phyloP scores from a whole-genome alignment of 2,113 vertebrate species.

The Leptobrachium leishanense region DNA sequence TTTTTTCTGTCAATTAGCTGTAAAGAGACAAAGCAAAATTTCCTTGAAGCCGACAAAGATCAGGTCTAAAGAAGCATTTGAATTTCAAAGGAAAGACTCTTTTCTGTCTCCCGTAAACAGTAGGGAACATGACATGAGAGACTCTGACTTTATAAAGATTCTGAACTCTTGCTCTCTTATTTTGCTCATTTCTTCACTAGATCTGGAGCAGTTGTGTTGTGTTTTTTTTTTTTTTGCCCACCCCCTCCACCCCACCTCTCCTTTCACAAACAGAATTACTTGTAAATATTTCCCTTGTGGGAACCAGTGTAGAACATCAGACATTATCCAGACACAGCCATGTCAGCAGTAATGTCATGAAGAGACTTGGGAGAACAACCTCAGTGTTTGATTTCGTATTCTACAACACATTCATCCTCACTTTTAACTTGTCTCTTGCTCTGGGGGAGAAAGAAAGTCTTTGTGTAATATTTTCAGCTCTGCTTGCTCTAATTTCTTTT shows the following conservation, averaged over 20 bases:
- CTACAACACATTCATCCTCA: slow-evolving; percentile 38
- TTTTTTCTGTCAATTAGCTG: slow-evolving; percentile 37
- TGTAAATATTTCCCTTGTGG: slow-evolving; percentile 41
- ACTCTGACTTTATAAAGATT: slow-evolving; percentile 19
- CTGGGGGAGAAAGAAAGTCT: slow-evolving; percentile 24
- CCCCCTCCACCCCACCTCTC: too few relatives aligned
- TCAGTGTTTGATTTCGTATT: slow-evolving; percentile 44
- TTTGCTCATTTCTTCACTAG: slow-evolving; percentile 13
- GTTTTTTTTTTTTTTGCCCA: slow-evolving; percentile 15
- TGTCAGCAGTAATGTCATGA: slow-evolving; percentile 41
- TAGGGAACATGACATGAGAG: slow-evolving; percentile 28
- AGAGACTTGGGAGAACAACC: slow-evolving; percentile 26
- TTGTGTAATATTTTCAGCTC: slow-evolving; percentile 26
- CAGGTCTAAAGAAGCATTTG: slow-evolving; percentile 37
- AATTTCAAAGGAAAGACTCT: slow-evolving; percentile 44
- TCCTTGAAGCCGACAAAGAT: slow-evolving; percentile 41
- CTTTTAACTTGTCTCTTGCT: slow-evolving; percentile 46
- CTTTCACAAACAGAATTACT: slow-evolving; percentile 41
- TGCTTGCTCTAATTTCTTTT: slow-evolving; percentile 23
- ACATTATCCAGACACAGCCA: slow-evolving; percentile 24
- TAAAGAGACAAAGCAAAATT: slow-evolving; percentile 31
- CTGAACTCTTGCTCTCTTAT: slow-evolving; percentile 19
- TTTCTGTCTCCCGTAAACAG: slow-evolving; percentile 44
- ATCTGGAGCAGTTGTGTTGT: slow-evolving; percentile 36
- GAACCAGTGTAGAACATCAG: slow-evolving; percentile 12